These are phyloP conservation scores for Tortricodes alternella DNA, from an alignment of 2,888 invertebrate species.

Conservation along the genomic window DNA sequence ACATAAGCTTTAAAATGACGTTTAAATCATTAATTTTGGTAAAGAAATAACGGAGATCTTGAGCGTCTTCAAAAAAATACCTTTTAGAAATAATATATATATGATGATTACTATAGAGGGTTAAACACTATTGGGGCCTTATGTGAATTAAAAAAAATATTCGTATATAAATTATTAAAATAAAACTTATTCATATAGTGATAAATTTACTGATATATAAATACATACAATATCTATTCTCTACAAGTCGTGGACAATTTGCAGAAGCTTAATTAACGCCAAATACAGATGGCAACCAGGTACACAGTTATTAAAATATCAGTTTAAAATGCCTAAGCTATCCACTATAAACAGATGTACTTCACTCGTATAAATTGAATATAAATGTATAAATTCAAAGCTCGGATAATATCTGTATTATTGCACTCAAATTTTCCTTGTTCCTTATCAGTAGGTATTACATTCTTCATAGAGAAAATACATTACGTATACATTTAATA, in stretches of 20 bases:
- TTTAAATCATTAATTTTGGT: too few species aligned
- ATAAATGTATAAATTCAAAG: conserved; percentile 52
- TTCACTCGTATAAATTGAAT: conserved; percentile 45
- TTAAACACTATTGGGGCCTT: conserved; percentile 6
- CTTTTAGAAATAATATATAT: too few species aligned
- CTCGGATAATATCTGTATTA: conserved; percentile 36
- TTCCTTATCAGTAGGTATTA: not conserved
- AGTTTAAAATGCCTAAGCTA: conserved; percentile 46
- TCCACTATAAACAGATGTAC: conserved; percentile 40
- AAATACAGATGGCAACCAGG: conserved; percentile 52
- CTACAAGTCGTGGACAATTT: conserved; percentile 46
- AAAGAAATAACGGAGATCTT: too few species aligned
- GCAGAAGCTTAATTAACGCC: conserved; percentile 50
- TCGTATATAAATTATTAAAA: conserved; percentile 36
- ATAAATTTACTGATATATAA: conserved; percentile 36
- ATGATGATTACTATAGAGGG: not conserved
- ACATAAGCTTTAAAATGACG: too few species aligned
- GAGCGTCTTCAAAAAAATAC: too few species aligned
- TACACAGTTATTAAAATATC: conserved; percentile 53
- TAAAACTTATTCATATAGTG: conserved; percentile 31
- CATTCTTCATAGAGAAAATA: conserved; percentile 5
- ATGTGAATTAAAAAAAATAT: not conserved
- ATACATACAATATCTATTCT: conserved; percentile 37
- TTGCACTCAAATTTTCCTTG: conserved; percentile 27
- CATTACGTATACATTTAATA: conserved; percentile 15